These are phyloP conservation scores for Entomobrya multifasciata DNA, from an alignment of 2,888 invertebrate species.

Conservation along the genomic window DNA sequence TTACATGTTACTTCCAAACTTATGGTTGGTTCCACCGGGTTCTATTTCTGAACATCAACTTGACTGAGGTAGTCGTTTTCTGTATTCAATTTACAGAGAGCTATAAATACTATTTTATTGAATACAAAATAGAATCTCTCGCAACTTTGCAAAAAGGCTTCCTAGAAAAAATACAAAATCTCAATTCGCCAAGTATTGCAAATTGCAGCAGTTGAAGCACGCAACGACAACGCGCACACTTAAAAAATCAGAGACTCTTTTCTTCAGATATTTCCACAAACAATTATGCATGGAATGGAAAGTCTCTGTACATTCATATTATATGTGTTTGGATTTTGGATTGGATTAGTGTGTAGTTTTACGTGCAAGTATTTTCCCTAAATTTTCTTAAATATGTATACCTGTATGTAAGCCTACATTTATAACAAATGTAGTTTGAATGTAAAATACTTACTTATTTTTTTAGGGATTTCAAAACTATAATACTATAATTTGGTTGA, in stretches of 20 bases:
- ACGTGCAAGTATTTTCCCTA: too few species aligned
- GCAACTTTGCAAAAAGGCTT: constrained; percentile 36
- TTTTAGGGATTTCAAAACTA: too few species aligned
- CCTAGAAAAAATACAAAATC: neutral
- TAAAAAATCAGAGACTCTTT: constrained; percentile 11
- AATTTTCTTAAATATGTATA: too few species aligned
- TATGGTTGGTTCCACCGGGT: constrained; percentile 67
- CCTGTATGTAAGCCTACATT: too few species aligned
- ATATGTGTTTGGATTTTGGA: too few species aligned
- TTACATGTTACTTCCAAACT: constrained; percentile 3
- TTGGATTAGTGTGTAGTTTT: too few species aligned
- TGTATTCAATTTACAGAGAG: constrained; percentile 55
- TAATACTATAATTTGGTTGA: constrained; percentile 14
- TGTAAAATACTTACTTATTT: too few species aligned
- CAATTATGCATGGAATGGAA: too few species aligned
- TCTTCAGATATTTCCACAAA: neutral
- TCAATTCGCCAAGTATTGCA: neutral
- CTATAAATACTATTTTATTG: constrained; percentile 65
- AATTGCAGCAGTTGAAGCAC: neutral
- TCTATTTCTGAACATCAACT: constrained; percentile 46
- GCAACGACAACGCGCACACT: neutral
- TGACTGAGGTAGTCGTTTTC: constrained; percentile 39
- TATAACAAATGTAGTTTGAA: too few species aligned
- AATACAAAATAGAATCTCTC: constrained; percentile 46
- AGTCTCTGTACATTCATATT: too few species aligned